Conservation (phyloP, 1,140 invertebrate species). For the Zaprionus taronus region DNA sequence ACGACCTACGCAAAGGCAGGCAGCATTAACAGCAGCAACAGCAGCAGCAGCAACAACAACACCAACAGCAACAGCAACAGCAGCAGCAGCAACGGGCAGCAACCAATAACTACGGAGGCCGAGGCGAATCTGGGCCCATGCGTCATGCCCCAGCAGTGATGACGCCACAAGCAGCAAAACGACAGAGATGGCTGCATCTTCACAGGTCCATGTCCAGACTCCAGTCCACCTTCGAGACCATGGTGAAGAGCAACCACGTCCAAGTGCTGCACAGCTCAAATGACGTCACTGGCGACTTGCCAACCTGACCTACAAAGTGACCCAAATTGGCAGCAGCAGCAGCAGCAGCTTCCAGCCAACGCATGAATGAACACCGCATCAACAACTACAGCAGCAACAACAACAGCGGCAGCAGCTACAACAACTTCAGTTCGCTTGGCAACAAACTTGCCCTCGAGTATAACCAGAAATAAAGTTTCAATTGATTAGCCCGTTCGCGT, state of each 20-base stretch:
- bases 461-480: slow-evolving; percentile 44
- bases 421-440: slow-evolving; percentile 26
- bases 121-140: slow-evolving; percentile 25
- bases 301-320: slow-evolving; percentile 61
- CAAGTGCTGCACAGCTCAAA: slow-evolving; percentile 34
- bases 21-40: slow-evolving; percentile 18
- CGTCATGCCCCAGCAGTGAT: slow-evolving; percentile 52
- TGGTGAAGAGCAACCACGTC: not conserved
- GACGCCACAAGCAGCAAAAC: slow-evolving; percentile 41
- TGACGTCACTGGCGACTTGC: slow-evolving; percentile 61
- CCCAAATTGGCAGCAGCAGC: slow-evolving; percentile 26
- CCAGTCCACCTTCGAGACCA: not conserved
- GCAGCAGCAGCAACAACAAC: slow-evolving; percentile 8
- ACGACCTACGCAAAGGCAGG: slow-evolving; percentile 59
- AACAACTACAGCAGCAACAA: slow-evolving; percentile 11
- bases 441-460: slow-evolving; percentile 46
- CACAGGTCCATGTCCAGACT: slow-evolving; percentile 7
- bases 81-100: too few species aligned
- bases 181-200: not conserved
- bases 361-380: slow-evolving; percentile 30
- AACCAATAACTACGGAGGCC: slow-evolving; percentile 3
- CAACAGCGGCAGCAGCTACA: not conserved
- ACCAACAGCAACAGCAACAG: slow-evolving; percentile 4
- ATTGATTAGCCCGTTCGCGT: slow-evolving; percentile 41
- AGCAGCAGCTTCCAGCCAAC: slow-evolving; percentile 23